Conservation (phyloP, 2,113 vertebrate species). For the Dipodomys merriami region DNA sequence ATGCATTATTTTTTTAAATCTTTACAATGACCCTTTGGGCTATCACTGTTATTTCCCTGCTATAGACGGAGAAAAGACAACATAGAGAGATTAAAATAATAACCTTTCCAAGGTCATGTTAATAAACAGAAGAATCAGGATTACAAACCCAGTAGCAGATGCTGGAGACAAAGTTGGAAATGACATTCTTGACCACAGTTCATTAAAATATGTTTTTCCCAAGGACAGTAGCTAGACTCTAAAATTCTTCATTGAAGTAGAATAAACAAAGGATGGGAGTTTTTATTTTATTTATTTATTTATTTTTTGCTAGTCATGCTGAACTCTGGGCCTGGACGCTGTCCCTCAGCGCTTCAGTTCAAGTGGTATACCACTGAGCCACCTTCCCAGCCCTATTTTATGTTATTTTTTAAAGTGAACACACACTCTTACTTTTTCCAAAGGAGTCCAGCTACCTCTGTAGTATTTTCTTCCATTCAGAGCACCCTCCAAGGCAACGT, state of each 20-base stretch:
- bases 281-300: neutral
- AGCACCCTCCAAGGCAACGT: neutral
- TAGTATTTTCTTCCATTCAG: neutral
- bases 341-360: too few species aligned
- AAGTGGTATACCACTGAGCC: too few species aligned
- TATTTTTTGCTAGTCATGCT: too few species aligned
- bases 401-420: too few species aligned
- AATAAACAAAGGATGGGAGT: neutral
- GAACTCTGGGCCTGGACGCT: too few species aligned
- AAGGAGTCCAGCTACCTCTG: neutral
- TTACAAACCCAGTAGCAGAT: neutral
- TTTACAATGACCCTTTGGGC: neutral
- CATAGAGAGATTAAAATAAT: neutral
- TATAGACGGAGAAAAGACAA: neutral
- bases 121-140: neutral
- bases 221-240: neutral
- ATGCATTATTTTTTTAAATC: neutral
- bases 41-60: neutral
- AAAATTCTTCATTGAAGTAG: slow-evolving; percentile 1
- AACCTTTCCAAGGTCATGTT: neutral
- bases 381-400: too few species aligned
- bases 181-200: neutral
- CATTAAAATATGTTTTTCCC: neutral
- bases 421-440: neutral
- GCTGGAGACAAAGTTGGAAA: neutral